These are phyloP conservation scores for Ichneumoninae sp. DNA, from an alignment of 2,888 invertebrate genomes.

Conservation along the genomic window DNA sequence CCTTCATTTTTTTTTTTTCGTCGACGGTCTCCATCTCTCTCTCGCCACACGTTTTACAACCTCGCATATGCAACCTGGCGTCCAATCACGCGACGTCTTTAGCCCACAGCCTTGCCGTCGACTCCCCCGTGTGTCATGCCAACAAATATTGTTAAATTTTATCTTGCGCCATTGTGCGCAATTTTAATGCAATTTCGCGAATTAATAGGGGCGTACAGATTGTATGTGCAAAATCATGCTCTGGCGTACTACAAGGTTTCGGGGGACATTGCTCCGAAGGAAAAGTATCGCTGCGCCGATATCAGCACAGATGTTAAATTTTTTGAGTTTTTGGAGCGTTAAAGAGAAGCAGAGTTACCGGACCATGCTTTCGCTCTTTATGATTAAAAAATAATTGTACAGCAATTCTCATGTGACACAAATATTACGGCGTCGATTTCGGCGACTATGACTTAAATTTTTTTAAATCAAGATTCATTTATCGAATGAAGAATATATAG, in stretches of 20 bases:
- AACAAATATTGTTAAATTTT: constrained; percentile 11
- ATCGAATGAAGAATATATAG: no score
- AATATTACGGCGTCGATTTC: not conserved
- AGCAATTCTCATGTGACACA: not conserved
- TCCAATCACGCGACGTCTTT: constrained; percentile 25
- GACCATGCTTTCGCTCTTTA: not conserved
- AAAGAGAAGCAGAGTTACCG: not conserved
- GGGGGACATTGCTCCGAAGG: not conserved
- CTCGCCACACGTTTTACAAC: constrained; percentile 63
- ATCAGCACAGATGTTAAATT: not conserved
- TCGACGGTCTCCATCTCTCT: not conserved
- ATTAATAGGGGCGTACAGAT: not conserved
- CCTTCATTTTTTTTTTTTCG: constrained; percentile 27
- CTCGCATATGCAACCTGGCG: constrained; percentile 52
- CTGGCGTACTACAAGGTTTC: not conserved
- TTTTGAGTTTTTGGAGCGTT: not conserved
- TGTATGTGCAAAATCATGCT: not conserved
- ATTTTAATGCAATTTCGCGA: not conserved
- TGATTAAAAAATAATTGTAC: not conserved
- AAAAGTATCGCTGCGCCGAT: not conserved
- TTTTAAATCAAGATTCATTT: not conserved
- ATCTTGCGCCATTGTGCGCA: constrained; percentile 6
- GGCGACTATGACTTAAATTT: not conserved
- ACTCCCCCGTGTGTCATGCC: constrained; percentile 20
- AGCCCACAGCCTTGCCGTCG: constrained; percentile 3